These are phyloP conservation scores for Lepus timidus DNA, from an alignment of 2,113 vertebrate genomes.

Conservation along the genomic window DNA sequence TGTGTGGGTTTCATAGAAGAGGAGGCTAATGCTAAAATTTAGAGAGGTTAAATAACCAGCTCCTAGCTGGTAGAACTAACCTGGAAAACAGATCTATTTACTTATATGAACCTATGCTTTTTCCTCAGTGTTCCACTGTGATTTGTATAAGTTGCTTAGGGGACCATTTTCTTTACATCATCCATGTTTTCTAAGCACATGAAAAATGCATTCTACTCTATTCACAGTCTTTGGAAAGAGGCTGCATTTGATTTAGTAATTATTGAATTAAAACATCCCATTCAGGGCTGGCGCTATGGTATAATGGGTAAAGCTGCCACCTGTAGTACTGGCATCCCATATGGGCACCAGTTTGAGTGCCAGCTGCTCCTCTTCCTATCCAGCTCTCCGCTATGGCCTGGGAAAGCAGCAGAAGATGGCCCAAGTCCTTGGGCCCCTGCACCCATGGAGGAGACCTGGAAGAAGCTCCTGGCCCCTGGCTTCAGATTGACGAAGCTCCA, in stretches of 20 bases:
- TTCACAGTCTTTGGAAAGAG: conserved; percentile 19
- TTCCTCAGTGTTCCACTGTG: background rate
- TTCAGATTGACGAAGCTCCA: no score
- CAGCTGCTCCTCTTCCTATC: no score
- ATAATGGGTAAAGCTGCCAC: no score
- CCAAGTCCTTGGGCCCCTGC: no score
- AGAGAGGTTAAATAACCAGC: background rate
- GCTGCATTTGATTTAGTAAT: background rate
- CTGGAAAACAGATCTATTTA: background rate
- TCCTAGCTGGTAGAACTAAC: background rate
- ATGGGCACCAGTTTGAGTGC: no score
- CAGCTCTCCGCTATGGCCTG: no score
- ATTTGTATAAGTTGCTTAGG: background rate
- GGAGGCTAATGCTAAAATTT: conserved; percentile 8
- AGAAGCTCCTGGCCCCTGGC: no score
- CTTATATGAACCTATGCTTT: background rate
- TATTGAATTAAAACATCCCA: conserved; percentile 18
- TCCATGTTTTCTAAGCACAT: background rate
- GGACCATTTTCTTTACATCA: background rate
- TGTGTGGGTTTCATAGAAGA: background rate
- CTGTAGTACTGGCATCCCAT: no score
- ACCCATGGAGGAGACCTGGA: no score
- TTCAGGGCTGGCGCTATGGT: no score
- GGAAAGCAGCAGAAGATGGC: no score
- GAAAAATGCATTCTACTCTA: background rate